Evolutionary conservation across 1,140 invertebrate genomes (phyloP).

Genomic region (Panagrolaimus sp.): DNA sequence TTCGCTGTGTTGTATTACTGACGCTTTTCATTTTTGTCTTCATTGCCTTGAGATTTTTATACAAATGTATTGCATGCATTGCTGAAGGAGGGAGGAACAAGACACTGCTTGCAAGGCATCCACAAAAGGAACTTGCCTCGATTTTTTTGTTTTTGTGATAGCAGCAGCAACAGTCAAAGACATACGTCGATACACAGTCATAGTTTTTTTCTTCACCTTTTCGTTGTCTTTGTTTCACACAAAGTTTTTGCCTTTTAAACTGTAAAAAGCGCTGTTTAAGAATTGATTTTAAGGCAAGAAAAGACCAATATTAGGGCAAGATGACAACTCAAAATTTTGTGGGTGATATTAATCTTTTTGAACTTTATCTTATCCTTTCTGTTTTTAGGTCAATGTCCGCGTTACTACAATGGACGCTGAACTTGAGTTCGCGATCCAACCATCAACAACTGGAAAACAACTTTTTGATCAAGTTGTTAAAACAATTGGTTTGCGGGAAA

Average conservation of each 20-base stretch:
- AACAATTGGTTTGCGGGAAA: slow-evolving; percentile 95
- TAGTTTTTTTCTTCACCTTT: background rate
- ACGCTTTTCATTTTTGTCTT: too few relatives aligned
- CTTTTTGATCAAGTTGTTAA: slow-evolving; percentile 97
- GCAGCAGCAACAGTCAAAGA: background rate
- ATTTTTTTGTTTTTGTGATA: background rate
- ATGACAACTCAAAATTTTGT: slow-evolving; percentile 16
- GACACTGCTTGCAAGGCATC: too few relatives aligned
- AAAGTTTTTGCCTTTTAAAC: slow-evolving; percentile 15
- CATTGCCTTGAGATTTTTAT: too few relatives aligned
- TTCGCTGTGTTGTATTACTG: too few relatives aligned
- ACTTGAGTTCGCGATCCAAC: slow-evolving; percentile 99
- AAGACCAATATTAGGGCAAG: slow-evolving; percentile 9
- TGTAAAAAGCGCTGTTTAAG: background rate
- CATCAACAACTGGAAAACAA: slow-evolving; percentile 96
- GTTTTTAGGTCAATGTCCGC: slow-evolving; percentile 74
- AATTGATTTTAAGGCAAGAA: slow-evolving; percentile 5
- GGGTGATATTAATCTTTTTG: background rate
- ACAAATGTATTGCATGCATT: too few relatives aligned
- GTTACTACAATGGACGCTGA: slow-evolving; percentile 99
- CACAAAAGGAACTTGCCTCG: too few relatives aligned
- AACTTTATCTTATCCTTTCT: background rate
- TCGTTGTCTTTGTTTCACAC: background rate
- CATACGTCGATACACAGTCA: background rate
- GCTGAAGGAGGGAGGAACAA: too few relatives aligned